Evolutionary conservation across 2,113 vertebrate genomes (phyloP).

Genomic region (Microtus richardsoni): DNA sequence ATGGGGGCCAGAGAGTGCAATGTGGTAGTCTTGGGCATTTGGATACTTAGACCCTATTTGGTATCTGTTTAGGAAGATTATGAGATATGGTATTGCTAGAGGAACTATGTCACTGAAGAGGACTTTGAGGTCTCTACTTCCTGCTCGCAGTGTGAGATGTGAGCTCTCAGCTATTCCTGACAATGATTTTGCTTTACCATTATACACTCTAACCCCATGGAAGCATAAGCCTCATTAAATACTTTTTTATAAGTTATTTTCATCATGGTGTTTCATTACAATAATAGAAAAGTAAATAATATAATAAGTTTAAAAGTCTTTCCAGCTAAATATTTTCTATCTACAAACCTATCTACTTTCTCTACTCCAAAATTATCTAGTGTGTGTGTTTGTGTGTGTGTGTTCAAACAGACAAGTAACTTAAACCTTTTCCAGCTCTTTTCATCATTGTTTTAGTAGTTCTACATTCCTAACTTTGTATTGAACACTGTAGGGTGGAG

Average conservation of each 20-base stretch:
- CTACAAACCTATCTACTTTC: not conserved
- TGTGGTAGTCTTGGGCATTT: not conserved
- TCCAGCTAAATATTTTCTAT: constrained; percentile 51
- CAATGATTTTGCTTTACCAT: not conserved
- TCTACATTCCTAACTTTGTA: constrained; percentile 11
- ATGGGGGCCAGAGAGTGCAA: not conserved
- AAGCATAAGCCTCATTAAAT: not conserved
- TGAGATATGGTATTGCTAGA: not conserved
- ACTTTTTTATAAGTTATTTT: not conserved
- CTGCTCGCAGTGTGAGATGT: not conserved
- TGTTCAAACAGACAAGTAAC: constrained; percentile 20
- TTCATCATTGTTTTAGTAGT: constrained; percentile 15
- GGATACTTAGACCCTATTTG: not conserved
- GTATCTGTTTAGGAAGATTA: not conserved
- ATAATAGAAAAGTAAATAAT: not conserved
- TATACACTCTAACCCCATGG: not conserved
- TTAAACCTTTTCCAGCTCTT: constrained; percentile 1
- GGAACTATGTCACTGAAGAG: not conserved
- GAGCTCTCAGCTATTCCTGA: not conserved
- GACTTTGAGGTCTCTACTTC: not conserved
- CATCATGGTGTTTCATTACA: not conserved
- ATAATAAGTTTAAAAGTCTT: not conserved
- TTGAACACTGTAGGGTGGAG: not conserved
- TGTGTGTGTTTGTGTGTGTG: not conserved
- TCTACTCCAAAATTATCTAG: not conserved